Percentiles rank a stretch among this genome's conserved stretches.
phyloP scores from a whole-genome alignment of 2,797 vertebrate species.

The Paratrypauchen microcephalus region DNA sequence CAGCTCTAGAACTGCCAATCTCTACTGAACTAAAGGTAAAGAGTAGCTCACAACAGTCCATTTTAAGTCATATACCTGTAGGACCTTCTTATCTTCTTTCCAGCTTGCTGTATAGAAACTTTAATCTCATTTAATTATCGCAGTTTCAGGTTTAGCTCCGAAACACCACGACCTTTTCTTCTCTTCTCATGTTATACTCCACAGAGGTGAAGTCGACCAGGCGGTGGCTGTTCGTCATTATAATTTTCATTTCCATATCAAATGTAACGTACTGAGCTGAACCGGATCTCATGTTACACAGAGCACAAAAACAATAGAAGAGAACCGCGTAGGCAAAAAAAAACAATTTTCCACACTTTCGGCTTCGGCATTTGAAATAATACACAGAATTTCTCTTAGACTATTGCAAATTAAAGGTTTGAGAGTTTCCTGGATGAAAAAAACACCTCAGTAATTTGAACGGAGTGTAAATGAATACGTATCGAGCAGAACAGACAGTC shows the following conservation, averaged over 20 bases:
- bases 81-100: constrained; percentile 30
- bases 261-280: background rate
- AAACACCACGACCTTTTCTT: constrained; percentile 2
- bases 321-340: background rate
- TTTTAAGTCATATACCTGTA: background rate
- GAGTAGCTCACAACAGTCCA: too few species aligned
- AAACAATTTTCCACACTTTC: constrained; percentile 11
- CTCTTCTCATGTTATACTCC: constrained; percentile 5
- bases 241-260: constrained; percentile 1
- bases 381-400: background rate
- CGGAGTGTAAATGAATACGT: constrained; percentile 2
- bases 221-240: background rate
- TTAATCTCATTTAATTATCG: constrained; percentile 31
- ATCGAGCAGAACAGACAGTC: background rate
- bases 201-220: background rate
- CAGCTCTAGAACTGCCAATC: too few species aligned
- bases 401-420: background rate
- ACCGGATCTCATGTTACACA: background rate
- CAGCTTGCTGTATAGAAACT: constrained; percentile 21
- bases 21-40: too few species aligned
- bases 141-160: constrained; percentile 21
- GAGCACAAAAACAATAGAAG: background rate
- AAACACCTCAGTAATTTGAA: background rate
- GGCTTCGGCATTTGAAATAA: background rate
- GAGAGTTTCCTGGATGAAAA: background rate